These are phyloP conservation scores for Alectura lathami DNA, from an alignment of 2,113 vertebrate genomes.

Conservation along the genomic window DNA sequence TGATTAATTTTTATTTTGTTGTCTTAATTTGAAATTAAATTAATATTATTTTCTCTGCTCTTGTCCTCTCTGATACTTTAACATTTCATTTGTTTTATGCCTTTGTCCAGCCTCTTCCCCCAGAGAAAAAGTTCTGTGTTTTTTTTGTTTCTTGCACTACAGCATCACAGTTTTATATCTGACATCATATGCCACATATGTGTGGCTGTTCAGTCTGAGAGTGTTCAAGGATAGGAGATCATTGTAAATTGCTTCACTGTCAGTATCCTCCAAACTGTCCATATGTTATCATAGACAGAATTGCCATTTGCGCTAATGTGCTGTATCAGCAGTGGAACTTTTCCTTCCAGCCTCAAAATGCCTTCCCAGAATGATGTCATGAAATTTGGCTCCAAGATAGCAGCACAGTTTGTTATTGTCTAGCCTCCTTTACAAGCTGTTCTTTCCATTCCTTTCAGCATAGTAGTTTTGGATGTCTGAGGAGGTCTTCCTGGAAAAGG, in stretches of 20 bases:
- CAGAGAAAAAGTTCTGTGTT: not conserved
- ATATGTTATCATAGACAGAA: not conserved
- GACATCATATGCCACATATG: not conserved
- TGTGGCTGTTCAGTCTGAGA: not conserved
- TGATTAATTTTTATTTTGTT: not conserved
- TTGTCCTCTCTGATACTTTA: not conserved
- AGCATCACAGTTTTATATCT: not conserved
- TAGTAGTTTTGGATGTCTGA: not conserved
- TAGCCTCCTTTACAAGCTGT: not conserved
- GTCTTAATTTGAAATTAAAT: not conserved
- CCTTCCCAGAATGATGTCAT: constrained; percentile 28
- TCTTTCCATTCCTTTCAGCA: constrained; percentile 1
- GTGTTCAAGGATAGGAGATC: not conserved
- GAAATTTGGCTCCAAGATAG: constrained; percentile 2
- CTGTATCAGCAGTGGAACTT: not conserved
- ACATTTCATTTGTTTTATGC: not conserved
- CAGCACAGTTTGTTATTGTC: constrained; percentile 7
- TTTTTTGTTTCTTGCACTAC: not conserved
- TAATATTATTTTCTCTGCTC: not conserved
- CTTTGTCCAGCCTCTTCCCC: not conserved
- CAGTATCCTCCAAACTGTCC: not conserved
- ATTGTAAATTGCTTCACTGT: not conserved
- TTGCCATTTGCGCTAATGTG: not conserved
- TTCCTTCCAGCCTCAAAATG: not conserved
- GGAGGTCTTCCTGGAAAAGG: not conserved